phyloP scores from a whole-genome alignment of 2,888 invertebrate species.

The Esperia sulphurella region DNA sequence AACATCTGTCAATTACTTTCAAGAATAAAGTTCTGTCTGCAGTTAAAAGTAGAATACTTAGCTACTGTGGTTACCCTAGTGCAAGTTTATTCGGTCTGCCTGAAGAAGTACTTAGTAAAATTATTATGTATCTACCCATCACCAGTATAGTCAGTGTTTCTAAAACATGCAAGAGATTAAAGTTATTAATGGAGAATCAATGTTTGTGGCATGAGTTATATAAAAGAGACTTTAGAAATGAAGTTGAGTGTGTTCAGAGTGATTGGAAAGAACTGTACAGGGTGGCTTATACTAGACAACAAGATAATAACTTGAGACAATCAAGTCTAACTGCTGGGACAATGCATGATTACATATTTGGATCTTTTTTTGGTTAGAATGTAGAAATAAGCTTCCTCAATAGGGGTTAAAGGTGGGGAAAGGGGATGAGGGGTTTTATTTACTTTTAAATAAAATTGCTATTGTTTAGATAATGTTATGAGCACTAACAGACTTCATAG shows the following conservation, averaged over 20 bases:
- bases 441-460: slow-evolving; percentile 5
- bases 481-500: too few relatives aligned
- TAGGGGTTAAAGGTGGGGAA: too few relatives aligned
- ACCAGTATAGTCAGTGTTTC: slow-evolving; percentile 45
- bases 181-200: slow-evolving; percentile 39
- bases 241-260: slow-evolving; percentile 10
- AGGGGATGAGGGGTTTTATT: too few relatives aligned
- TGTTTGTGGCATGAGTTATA: slow-evolving; percentile 57
- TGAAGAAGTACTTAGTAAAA: slow-evolving; percentile 55
- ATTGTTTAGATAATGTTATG: too few relatives aligned
- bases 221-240: slow-evolving; percentile 47
- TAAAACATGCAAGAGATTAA: slow-evolving; percentile 49
- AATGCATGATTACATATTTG: slow-evolving; percentile 54
- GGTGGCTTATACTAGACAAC: slow-evolving; percentile 30
- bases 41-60: slow-evolving; percentile 75
- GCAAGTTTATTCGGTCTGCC: slow-evolving; percentile 67
- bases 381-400: too few relatives aligned
- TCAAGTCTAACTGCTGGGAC: slow-evolving; percentile 28
- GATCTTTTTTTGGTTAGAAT: slow-evolving; percentile 57
- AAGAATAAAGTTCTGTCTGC: slow-evolving; percentile 77
- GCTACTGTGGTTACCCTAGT: slow-evolving; percentile 61
- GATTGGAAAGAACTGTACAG: slow-evolving; percentile 35
- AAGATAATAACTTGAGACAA: slow-evolving; percentile 23
- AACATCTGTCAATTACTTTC: slow-evolving; percentile 66
- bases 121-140: slow-evolving; percentile 44